Evolutionary conservation across 2,888 invertebrate species (phyloP).

Genomic region (Diadromus collaris): DNA sequence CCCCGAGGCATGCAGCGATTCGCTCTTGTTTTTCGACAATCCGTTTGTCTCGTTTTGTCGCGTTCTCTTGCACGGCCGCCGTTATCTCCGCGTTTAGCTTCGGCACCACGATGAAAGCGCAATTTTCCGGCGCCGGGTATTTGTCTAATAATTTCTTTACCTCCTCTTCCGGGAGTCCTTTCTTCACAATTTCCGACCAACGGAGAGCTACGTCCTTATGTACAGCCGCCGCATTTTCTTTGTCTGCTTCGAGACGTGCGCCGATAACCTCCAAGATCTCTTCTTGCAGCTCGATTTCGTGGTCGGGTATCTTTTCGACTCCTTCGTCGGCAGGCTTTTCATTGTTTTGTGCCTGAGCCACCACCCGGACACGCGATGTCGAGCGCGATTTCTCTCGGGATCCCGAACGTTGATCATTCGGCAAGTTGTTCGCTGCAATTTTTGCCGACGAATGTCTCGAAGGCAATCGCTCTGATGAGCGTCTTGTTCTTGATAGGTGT

Average conservation of each 20-base stretch:
- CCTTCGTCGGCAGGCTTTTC: background rate
- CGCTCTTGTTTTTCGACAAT: conserved; percentile 51
- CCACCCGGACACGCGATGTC: background rate
- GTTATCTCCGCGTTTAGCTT: conserved; percentile 46
- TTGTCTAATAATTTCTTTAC: conserved; percentile 39
- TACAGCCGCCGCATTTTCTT: conserved; percentile 22
- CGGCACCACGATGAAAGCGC: conserved; percentile 25
- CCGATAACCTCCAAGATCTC: conserved; percentile 43
- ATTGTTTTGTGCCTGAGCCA: background rate
- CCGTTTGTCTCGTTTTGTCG: conserved; percentile 40
- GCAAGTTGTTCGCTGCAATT: background rate
- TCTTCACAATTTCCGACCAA: conserved; percentile 51
- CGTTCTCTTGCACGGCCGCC: conserved; percentile 40
- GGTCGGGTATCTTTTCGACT: conserved; percentile 29
- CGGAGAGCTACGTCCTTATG: conserved; percentile 48
- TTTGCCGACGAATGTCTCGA: background rate
- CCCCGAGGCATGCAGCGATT: conserved; percentile 40
- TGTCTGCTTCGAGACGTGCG: conserved; percentile 42
- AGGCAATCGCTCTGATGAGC: background rate
- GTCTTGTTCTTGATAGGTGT: too few relatives aligned
- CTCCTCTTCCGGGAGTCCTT: conserved; percentile 50
- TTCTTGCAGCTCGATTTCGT: conserved; percentile 43
- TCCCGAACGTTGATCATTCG: background rate
- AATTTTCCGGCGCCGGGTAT: conserved; percentile 50
- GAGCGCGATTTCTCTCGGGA: background rate